Conservation (phyloP, 1,140 invertebrate species). For the Drosophila arizonae region DNA sequence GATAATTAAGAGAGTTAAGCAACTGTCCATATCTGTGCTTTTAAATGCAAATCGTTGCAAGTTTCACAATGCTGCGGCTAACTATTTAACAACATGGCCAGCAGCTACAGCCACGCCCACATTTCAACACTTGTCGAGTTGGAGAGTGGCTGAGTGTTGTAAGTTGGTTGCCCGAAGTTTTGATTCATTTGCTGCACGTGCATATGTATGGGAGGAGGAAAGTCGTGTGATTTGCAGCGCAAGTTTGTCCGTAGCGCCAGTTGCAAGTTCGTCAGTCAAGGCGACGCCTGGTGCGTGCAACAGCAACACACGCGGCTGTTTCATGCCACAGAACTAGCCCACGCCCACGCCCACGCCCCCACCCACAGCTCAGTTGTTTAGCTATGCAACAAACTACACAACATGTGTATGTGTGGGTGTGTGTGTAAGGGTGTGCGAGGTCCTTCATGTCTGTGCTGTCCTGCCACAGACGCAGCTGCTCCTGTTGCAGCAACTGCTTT, state of each 20-base stretch:
- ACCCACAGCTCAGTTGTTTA: slow-evolving; percentile 30
- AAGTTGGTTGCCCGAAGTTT: slow-evolving; percentile 40
- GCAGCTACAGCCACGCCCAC: slow-evolving; percentile 15
- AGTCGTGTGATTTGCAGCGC: slow-evolving; percentile 52
- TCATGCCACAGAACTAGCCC: slow-evolving; percentile 15
- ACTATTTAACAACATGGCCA: slow-evolving; percentile 5
- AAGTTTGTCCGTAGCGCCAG: slow-evolving; percentile 41
- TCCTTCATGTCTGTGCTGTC: slow-evolving; percentile 54
- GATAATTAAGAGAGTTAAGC: not conserved
- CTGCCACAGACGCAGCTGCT: slow-evolving; percentile 37
- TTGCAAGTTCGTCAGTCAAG: slow-evolving; percentile 33
- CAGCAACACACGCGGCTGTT: slow-evolving; percentile 32
- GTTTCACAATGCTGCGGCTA: not conserved
- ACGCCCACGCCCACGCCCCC: slow-evolving; percentile 15
- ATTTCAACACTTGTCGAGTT: slow-evolving; percentile 44
- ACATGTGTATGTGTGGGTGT: slow-evolving; percentile 4
- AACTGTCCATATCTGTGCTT: not conserved
- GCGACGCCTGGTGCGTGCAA: slow-evolving; percentile 14
- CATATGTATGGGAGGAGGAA: slow-evolving; percentile 31
- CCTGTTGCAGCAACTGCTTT: slow-evolving; percentile 45
- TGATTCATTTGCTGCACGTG: slow-evolving; percentile 52
- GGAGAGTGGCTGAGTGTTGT: not conserved
- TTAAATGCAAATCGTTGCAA: slow-evolving; percentile 6
- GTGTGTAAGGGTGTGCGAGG: slow-evolving; percentile 15
- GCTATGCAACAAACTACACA: slow-evolving; percentile 57